A percentile compares a stretch with the other conserved stretches of the same genome.
phyloP scores from a whole-genome alignment of 2,888 invertebrate species.

The Oscheius onirici region DNA sequence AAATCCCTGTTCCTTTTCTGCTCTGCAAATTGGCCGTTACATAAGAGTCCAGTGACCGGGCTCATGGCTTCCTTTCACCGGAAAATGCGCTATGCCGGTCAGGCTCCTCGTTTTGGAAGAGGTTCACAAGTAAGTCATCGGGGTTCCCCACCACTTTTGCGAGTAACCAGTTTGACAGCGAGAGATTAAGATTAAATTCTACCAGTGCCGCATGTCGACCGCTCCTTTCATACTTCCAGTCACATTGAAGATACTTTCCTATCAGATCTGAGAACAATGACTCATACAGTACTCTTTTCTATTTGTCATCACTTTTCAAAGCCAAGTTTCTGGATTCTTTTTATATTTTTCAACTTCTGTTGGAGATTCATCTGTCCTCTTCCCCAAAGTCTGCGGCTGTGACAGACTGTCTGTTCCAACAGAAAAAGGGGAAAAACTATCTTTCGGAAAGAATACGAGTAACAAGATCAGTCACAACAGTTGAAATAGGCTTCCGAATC shows the following conservation, averaged over 20 bases:
- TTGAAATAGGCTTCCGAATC: no score
- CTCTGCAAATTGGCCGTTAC: background rate
- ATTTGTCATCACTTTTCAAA: no score
- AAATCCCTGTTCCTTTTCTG: background rate
- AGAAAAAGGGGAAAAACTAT: no score
- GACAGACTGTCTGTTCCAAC: no score
- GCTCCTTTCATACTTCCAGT: background rate
- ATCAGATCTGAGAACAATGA: no score
- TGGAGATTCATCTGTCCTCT: no score
- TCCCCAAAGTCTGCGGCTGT: background rate
- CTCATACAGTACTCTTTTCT: no score
- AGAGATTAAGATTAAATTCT: constrained; percentile 26
- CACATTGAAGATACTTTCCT: no score
- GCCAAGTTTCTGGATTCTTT: no score
- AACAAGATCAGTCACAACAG: no score
- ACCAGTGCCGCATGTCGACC: background rate
- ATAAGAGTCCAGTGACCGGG: background rate
- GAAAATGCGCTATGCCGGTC: background rate
- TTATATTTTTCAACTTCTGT: no score
- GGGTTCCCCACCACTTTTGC: background rate
- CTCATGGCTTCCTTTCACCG: background rate
- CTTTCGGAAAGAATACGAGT: no score
- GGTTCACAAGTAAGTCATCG: background rate
- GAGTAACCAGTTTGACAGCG: constrained; percentile 17
- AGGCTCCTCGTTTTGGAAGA: background rate